A percentile compares a stretch with the other conserved stretches of the same genome.
These are phyloP conservation scores for Terrapene triunguis DNA, from an alignment of 2,113 vertebrate species.

Conservation along the genomic window DNA sequence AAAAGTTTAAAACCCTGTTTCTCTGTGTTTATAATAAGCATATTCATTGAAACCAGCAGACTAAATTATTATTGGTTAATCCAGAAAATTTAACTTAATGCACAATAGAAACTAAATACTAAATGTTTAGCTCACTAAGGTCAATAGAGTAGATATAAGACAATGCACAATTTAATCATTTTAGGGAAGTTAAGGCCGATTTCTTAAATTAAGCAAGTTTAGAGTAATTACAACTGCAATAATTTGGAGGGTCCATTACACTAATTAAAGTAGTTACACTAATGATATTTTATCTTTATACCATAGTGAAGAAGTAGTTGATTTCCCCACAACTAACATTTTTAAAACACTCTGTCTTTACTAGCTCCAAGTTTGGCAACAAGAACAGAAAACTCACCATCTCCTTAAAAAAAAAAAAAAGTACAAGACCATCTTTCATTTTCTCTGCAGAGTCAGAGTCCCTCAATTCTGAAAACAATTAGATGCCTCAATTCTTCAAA, in stretches of 20 bases:
- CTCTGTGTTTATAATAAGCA: background rate
- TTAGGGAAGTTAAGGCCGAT: background rate
- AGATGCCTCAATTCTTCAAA: background rate
- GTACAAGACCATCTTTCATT: background rate
- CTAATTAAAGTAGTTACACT: background rate
- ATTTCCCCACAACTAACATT: background rate
- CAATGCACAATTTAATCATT: rapidly evolving
- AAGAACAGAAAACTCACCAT: background rate
- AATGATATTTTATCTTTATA: background rate
- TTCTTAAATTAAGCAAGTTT: background rate
- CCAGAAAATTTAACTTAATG: background rate
- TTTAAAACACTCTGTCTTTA: background rate
- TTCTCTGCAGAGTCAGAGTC: background rate
- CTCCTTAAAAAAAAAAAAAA: background rate
- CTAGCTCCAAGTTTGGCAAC: background rate
- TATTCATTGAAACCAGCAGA: background rate
- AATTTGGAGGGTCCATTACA: background rate
- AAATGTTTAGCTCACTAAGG: background rate
- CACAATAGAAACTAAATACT: background rate
- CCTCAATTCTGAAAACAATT: background rate
- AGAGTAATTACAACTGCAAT: background rate
- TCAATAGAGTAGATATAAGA: background rate
- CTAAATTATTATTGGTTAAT: background rate
- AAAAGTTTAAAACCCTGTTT: background rate
- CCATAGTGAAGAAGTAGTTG: background rate